Evolutionary conservation across 2,113 vertebrate species (phyloP).

Genomic region (Podarcis muralis): DNA sequence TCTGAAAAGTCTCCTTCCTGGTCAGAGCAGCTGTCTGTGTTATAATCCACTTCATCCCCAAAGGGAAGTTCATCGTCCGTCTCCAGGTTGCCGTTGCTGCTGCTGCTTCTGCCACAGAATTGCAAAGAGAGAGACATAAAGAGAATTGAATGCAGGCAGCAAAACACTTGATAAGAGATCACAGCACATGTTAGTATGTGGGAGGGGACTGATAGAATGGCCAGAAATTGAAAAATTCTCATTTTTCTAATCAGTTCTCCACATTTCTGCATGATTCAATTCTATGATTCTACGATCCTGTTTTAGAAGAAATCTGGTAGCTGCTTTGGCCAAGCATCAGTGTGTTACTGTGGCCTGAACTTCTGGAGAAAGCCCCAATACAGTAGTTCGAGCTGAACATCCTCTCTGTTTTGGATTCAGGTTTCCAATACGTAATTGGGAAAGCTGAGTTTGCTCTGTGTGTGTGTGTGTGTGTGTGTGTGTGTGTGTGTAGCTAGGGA

Average conservation of each 20-base stretch:
- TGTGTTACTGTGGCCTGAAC: neutral
- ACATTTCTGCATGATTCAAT: too few species aligned
- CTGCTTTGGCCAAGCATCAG: neutral
- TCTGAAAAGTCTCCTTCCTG: slow-evolving; percentile 58
- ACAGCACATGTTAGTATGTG: neutral
- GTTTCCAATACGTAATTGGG: neutral
- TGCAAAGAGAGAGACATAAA: slow-evolving; percentile 16
- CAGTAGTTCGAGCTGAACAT: neutral
- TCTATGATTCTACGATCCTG: too few species aligned
- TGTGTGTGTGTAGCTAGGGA: neutral
- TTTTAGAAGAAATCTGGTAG: neutral
- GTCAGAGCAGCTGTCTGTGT: slow-evolving; percentile 68
- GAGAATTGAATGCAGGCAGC: neutral
- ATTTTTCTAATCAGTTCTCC: too few species aligned
- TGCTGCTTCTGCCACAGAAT: slow-evolving; percentile 62
- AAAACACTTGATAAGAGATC: neutral
- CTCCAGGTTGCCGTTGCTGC: slow-evolving; percentile 54
- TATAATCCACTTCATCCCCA: slow-evolving; percentile 86
- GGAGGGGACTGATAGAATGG: neutral
- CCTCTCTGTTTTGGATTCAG: neutral
- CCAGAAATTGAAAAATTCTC: too few species aligned
- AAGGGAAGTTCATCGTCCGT: slow-evolving; percentile 89
- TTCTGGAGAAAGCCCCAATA: neutral
- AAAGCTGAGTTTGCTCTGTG: neutral
- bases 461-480: neutral